Conservation (phyloP, 2,797 vertebrate genomes). For the Staurois parvus region DNA sequence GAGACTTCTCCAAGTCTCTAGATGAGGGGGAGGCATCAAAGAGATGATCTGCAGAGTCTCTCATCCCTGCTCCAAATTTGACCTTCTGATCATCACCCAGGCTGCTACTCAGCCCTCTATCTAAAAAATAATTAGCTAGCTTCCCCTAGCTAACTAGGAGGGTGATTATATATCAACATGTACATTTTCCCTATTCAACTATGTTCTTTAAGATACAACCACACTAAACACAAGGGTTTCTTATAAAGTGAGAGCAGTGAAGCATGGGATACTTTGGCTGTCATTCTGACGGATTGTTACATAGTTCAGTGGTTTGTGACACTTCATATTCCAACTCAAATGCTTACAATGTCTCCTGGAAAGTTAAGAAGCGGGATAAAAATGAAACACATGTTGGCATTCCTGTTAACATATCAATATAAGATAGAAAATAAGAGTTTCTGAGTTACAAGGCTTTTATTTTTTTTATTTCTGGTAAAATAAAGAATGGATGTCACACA, state of each 20-base stretch:
- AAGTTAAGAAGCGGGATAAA: conserved; percentile 29
- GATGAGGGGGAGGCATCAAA: too few species aligned
- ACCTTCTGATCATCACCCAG: too few species aligned
- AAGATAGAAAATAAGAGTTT: conserved; percentile 29
- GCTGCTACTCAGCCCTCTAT: too few species aligned
- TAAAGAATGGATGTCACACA: conserved; percentile 16
- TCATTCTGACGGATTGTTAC: conserved; percentile 50
- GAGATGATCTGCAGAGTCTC: too few species aligned
- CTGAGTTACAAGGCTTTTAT: neutral
- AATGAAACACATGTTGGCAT: conserved; percentile 38
- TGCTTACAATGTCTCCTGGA: conserved; percentile 28
- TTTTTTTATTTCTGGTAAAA: neutral
- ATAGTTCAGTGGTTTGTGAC: conserved; percentile 49
- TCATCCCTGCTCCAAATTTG: too few species aligned
- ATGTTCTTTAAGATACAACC: conserved; percentile 4
- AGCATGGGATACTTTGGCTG: conserved; percentile 41
- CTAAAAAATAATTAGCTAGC: too few species aligned
- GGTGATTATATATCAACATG: too few species aligned
- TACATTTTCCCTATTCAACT: neutral
- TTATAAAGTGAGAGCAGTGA: conserved; percentile 20
- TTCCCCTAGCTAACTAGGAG: too few species aligned
- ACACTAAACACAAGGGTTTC: conserved; percentile 17
- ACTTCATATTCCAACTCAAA: conserved; percentile 40
- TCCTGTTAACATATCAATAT: conserved; percentile 41
- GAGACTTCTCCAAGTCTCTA: too few species aligned